Evolutionary conservation across 2,888 invertebrate genomes (phyloP), one percentile per base, ranked within the genome.

Genomic region (Geotrupes spiniger): DNA sequence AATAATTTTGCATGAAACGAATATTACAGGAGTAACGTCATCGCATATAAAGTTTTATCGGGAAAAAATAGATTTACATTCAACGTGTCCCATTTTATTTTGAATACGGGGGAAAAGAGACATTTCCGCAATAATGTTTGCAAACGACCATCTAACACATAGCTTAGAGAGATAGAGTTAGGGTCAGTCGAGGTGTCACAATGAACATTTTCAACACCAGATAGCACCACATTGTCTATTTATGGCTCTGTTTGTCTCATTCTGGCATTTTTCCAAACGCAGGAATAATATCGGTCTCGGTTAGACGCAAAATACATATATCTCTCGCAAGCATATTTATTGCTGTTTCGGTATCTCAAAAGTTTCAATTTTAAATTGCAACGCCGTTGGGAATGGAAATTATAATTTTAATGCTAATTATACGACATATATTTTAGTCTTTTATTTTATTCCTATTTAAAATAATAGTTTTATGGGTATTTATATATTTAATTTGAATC

Each of bases 171-270:
- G 53, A 55, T 55, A 54, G 53, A 53, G 53, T 54, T 54, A 54
- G 57, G 58, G 58, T 55, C 58, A 58, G 51, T 51, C 39, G 46
- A 49, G 54, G 59, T 59, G 59, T 57, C 54, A 50, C 47, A 52
- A 57, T 53, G 56, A 56, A 58, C 66, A 61, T 62, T 64, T 62
- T 58, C 62, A 58, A 59, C 60, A 62, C 59, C 54, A 63, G 63
- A 63, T 63, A 63, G 57, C 59, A 53, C 57, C 54, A 58, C 63
- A 59, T 61, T 60, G 58, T 62, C 63, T 65, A 65, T 66, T 66
- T 66, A 66, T 65, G 64, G 60, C 55, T 59, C 58, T 67, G 66
- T 67, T 67, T 66, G 67, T 67, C 65, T 65, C 65, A 52, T 54
- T 54, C 57, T 66, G 66, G 66, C 63, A 53, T 54, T 54, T 53